These are phyloP conservation scores for Siphamia tubifer DNA, from an alignment of 2,113 vertebrate species.

Conservation along the genomic window DNA sequence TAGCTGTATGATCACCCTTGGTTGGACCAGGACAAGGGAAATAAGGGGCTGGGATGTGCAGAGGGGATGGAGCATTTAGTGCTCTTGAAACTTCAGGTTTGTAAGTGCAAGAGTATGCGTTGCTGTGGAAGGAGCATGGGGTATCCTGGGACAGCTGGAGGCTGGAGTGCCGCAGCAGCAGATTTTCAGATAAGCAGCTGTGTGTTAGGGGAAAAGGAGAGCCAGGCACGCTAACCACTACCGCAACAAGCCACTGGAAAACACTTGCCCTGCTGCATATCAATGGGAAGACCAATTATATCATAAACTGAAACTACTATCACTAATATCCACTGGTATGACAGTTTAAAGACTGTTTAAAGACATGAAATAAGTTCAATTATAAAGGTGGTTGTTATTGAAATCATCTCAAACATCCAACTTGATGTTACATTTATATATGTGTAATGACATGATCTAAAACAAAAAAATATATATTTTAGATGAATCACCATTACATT, in stretches of 20 bases:
- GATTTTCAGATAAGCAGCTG: constrained; percentile 74
- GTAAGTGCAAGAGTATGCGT: constrained; percentile 37
- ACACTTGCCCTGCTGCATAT: constrained; percentile 46
- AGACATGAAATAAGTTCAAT: no score
- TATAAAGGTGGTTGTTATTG: no score
- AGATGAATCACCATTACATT: no score
- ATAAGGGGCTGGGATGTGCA: neutral
- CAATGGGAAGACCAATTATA: constrained; percentile 29
- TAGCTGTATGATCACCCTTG: constrained; percentile 13
- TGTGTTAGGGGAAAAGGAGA: constrained; percentile 47
- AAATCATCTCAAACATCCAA: no score
- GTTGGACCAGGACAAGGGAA: neutral
- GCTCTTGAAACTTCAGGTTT: constrained; percentile 25
- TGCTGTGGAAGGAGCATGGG: constrained; percentile 53
- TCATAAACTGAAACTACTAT: constrained; percentile 34
- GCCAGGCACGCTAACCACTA: constrained; percentile 60
- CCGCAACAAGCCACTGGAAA: constrained; percentile 53
- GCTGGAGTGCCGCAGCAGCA: constrained; percentile 66
- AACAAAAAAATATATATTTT: no score
- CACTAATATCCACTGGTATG: constrained; percentile 10
- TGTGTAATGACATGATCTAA: no score
- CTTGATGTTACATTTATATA: no score
- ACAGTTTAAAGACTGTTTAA: no score
- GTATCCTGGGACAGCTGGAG: constrained; percentile 69
- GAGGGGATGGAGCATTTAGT: constrained; percentile 9